phyloP scores from a whole-genome alignment of 2,888 invertebrate genomes.

The Scelioninae gen. 2 region DNA sequence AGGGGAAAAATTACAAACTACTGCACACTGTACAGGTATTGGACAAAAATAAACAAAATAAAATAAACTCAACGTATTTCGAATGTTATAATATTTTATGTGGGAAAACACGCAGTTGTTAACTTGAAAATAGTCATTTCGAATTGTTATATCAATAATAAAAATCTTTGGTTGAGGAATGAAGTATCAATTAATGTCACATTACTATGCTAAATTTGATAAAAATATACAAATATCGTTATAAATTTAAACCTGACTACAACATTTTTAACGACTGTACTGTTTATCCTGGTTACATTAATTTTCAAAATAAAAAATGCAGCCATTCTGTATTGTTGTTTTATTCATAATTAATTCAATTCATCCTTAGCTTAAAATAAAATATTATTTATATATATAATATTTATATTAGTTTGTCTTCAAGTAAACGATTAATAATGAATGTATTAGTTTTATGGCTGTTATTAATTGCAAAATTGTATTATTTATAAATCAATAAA shows the following conservation, averaged over 20 bases:
- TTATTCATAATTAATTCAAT: slow-evolving; percentile 21
- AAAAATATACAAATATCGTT: no score
- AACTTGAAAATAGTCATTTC: slow-evolving; percentile 17
- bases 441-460: no score
- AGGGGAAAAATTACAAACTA: slow-evolving; percentile 61
- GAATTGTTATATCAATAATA: no score
- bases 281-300: slow-evolving; percentile 34
- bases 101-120: slow-evolving; percentile 35
- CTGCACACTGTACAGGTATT: slow-evolving; percentile 69
- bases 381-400: no score
- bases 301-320: slow-evolving; percentile 41
- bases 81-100: slow-evolving; percentile 40
- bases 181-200: no score
- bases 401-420: no score
- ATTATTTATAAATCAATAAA: no score
- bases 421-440: no score
- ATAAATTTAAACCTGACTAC: slow-evolving; percentile 5
- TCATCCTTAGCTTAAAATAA: slow-evolving; percentile 3
- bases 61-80: slow-evolving; percentile 38
- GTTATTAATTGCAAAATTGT: no score
- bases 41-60: slow-evolving; percentile 39
- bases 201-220: no score
- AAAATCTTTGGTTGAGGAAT: no score
- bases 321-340: slow-evolving; percentile 37
- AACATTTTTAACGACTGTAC: slow-evolving; percentile 34